Base-by-base conservation (phyloP, 23 tunicate species). In the Styela clava region DNA sequence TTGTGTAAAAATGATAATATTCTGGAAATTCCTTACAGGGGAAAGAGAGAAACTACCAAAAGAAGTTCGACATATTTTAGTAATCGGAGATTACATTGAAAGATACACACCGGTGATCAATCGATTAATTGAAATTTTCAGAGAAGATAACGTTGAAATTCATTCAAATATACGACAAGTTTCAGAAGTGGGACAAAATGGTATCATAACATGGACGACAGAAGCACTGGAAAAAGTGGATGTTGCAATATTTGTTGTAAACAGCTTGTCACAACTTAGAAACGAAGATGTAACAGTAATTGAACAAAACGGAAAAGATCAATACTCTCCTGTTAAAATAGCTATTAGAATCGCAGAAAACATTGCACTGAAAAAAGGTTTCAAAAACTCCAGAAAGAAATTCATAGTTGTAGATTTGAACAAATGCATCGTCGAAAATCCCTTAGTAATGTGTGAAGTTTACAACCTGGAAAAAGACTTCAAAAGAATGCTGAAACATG, bases 151-250 rank as follows among this genome's bases (percentile, higher is more conserved):
- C 70, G 70, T 65, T 24, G 9, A 9, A 65, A 65, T 65, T 27
- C 30, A 65, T 27, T 24, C 70, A 65, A 65, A 65, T 27, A 65
- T 65, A 65, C 70, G 70, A 24, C 30, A 65, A 65, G 31, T 18
- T 27, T 3, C 30, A 3, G 30, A 65, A 65, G 70, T 65, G 29
- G 70, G 16, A 65, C 5, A 16, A 27, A 7, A 24, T 27, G 70
- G 70, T 24, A 65, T 65, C 9, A 24, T 65, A 5, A 9, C 7
- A 3, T 65, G 70, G 70, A 65, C 31, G 31, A 24, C 70, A 65
- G 30, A 65, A 65, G 16, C 9, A 27, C 29, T 65, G 31, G 31
- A 24, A 9, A 27, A 5, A 7, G 31, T 27, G 70, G 70, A 65
- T 16, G 70, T 65, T 24, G 70, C 31, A 65, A 65, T 65, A 65